These are phyloP conservation scores for Sceloporus tristichus DNA, from an alignment of 2,113 vertebrate species.

Conservation along the genomic window DNA sequence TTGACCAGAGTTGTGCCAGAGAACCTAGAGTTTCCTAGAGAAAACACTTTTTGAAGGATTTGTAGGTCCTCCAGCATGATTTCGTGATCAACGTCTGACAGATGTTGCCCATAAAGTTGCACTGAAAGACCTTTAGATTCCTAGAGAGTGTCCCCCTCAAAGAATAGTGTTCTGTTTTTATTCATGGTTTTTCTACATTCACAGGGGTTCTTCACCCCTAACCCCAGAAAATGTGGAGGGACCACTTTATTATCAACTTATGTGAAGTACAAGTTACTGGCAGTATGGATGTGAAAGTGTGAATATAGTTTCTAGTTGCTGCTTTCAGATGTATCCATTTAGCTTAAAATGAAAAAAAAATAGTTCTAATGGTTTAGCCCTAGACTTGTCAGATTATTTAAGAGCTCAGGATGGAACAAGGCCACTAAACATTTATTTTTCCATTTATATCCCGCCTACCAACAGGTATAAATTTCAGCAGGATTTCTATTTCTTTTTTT, in stretches of 20 bases:
- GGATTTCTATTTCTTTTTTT: background rate
- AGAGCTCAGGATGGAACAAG: background rate
- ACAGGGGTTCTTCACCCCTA: too few species aligned
- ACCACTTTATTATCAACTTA: background rate
- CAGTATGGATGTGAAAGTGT: background rate
- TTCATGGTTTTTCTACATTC: too few species aligned
- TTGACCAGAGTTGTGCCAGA: too few species aligned
- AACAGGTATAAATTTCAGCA: background rate
- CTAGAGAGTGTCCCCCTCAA: too few species aligned
- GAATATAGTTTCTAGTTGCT: background rate
- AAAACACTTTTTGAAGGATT: too few species aligned
- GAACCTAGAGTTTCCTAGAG: too few species aligned
- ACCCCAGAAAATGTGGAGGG: too few species aligned
- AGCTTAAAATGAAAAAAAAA: fast-evolving
- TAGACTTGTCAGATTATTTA: background rate
- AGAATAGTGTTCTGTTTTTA: too few species aligned
- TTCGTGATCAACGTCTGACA: too few species aligned
- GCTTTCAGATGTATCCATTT: background rate
- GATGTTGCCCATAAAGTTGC: too few species aligned
- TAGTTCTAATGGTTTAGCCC: background rate
- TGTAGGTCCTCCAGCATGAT: too few species aligned
- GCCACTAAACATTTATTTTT: background rate
- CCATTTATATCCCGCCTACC: background rate
- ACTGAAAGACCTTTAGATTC: too few species aligned
- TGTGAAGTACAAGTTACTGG: background rate